Evolutionary conservation across 2,797 vertebrate genomes (phyloP).

Genomic region (Enteromius viviparus): DNA sequence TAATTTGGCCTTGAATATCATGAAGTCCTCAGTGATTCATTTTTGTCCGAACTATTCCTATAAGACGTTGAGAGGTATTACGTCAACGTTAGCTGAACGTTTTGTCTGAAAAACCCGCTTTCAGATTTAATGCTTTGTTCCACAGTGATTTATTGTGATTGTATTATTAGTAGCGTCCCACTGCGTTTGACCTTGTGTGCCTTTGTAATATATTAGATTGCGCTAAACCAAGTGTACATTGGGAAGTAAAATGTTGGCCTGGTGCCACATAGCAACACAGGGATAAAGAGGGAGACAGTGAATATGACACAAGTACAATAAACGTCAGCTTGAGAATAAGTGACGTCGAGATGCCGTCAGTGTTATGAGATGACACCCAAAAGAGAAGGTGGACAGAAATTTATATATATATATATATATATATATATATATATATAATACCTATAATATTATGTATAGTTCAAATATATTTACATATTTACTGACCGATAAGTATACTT

Average conservation of each 20-base stretch:
- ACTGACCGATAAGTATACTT: too few relatives aligned
- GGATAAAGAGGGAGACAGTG: conserved; percentile 10
- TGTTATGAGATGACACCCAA: background rate
- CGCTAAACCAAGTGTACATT: conserved; percentile 24
- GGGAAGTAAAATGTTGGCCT: conserved; percentile 18
- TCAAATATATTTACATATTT: too few relatives aligned
- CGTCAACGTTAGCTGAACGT: background rate
- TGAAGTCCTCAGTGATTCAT: background rate
- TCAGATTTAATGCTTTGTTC: background rate
- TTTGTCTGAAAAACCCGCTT: conserved; percentile 12
- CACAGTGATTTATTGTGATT: background rate
- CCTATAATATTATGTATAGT: too few relatives aligned
- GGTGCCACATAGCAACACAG: conserved; percentile 2
- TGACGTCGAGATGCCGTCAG: background rate
- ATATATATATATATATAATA: too few relatives aligned
- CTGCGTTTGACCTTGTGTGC: conserved; percentile 13
- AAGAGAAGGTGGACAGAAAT: too few relatives aligned
- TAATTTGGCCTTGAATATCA: background rate
- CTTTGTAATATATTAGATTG: conserved; percentile 6
- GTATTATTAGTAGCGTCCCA: background rate
- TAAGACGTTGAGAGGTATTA: background rate
- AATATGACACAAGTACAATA: conserved; percentile 17
- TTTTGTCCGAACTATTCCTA: background rate
- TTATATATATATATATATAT: too few relatives aligned
- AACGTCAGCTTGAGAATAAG: conserved; percentile 20